phyloP scores from a whole-genome alignment of 1,140 invertebrate genomes.

The Eumaeus atala region DNA sequence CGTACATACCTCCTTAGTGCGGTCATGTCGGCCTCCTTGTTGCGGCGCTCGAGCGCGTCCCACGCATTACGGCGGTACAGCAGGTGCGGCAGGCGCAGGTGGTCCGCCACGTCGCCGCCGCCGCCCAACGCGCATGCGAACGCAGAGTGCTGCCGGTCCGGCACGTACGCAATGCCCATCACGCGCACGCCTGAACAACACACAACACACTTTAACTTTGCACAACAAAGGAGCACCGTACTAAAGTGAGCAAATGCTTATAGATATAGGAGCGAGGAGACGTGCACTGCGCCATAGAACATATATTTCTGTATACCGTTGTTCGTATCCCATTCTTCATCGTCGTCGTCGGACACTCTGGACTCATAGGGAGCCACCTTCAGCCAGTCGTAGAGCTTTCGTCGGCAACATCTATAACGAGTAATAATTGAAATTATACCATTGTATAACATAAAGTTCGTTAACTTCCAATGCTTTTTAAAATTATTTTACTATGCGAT shows the following conservation, averaged over 20 bases:
- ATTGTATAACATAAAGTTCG: too few species aligned
- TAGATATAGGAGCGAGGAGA: too few species aligned
- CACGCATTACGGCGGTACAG: conserved; percentile 78
- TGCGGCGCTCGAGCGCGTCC: conserved; percentile 48
- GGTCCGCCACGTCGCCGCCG: conserved; percentile 94
- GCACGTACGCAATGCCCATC: conserved; percentile 90
- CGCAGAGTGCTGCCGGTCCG: conserved; percentile 89
- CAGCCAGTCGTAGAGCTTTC: conserved; percentile 93
- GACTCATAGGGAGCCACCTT: conserved; percentile 91
- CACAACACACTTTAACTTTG: background rate
- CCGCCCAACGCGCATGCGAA: conserved; percentile 91
- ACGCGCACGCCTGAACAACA: conserved; percentile 84
- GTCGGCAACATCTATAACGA: conserved; percentile 82
- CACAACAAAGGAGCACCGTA: too few species aligned
- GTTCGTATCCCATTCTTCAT: conserved; percentile 92
- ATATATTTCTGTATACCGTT: conserved; percentile 60
- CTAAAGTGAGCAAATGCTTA: too few species aligned
- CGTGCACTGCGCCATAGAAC: too few species aligned
- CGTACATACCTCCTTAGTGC: conserved; percentile 79
- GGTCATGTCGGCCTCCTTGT: conserved; percentile 85
- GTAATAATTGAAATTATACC: background rate
- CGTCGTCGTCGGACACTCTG: conserved; percentile 87
- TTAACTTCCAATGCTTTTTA: too few species aligned
- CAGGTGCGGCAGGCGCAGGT: conserved; percentile 89
- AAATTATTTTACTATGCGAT: too few species aligned